Evolutionary conservation across 1,140 invertebrate genomes (phyloP).

Genomic region (Euura lappo): DNA sequence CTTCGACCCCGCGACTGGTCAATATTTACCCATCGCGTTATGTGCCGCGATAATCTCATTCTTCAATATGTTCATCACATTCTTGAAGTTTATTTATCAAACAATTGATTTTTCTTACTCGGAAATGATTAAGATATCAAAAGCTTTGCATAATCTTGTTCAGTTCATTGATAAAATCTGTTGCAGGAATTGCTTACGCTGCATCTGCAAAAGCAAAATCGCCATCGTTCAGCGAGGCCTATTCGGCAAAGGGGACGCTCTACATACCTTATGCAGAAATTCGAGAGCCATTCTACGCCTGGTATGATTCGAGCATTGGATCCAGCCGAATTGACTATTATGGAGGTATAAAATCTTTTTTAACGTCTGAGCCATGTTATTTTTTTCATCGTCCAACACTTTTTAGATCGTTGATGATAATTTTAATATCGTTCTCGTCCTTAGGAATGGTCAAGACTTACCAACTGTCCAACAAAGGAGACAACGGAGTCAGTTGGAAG

Average conservation of each 20-base stretch:
- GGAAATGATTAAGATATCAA: neutral
- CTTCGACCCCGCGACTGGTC: too few relatives aligned
- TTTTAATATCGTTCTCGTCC: neutral
- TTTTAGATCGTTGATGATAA: neutral
- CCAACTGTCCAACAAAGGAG: slow-evolving; percentile 70
- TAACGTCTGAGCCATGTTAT: slow-evolving; percentile 11
- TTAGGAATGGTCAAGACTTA: slow-evolving; percentile 86
- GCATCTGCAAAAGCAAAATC: slow-evolving; percentile 30
- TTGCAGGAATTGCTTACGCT: slow-evolving; percentile 29
- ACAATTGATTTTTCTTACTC: neutral
- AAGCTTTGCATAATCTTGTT: neutral
- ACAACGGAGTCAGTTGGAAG: slow-evolving; percentile 81
- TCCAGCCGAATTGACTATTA: slow-evolving; percentile 94
- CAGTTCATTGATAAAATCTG: neutral
- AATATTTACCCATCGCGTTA: too few relatives aligned
- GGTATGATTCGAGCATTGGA: slow-evolving; percentile 77
- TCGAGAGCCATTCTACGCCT: slow-evolving; percentile 86
- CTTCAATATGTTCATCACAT: too few relatives aligned
- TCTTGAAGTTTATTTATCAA: too few relatives aligned
- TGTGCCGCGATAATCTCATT: too few relatives aligned
- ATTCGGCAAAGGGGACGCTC: slow-evolving; percentile 76
- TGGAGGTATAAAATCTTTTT: slow-evolving; percentile 67
- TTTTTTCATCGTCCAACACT: slow-evolving; percentile 1
- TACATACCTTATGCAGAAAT: slow-evolving; percentile 94
- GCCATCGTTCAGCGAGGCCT: slow-evolving; percentile 73